Evolutionary conservation across 1,140 invertebrate genomes (phyloP), one percentile per base, ranked within the genome.

Genomic region (Zophobas morio): DNA sequence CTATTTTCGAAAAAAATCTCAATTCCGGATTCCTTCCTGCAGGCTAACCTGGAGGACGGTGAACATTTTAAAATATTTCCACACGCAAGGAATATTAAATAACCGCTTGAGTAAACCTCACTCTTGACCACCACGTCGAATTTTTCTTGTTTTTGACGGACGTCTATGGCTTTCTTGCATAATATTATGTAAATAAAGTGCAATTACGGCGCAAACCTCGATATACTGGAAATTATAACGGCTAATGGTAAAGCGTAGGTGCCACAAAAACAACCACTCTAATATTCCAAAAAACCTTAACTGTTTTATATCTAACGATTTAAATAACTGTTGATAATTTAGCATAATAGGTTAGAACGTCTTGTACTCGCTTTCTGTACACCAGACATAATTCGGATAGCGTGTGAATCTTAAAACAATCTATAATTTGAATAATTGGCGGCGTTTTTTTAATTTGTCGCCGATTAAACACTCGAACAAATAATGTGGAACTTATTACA

Each of bases 271-370:
- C n/a, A 51, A 51, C n/a, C 3, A 51, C n/a, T 51, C n/a, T 20
- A 4, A 20, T 2, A 51, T 51, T 20, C 6, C 37, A 40, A 66
- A 66, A 66, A 32, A 40, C 8, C 20, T 39, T 66, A 66, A 66
- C 60, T 66, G 60, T 66, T 40, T 66, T 51, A 51, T 51, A 6
- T 20, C 6, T 20, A 20, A 42, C 60, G 60, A 66, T 66, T 66
- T 40, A 40, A 66, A 66, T 66, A 66, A 66, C 60, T 66, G 60
- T 66, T 66, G 60, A 66, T 66, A 66, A 66, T 66, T 66, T 66
- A 66, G 60, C n/a, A 66, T 66, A 66, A 66, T 66, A 40, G 60
- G 60, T 66, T 66, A 66, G 35, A 66, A 46, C 42, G 60, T 66
- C 33, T 66, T n/a, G 32, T 35, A 35, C 32, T 57, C 54, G 4